Percentiles rank a stretch among this genome's conserved stretches.
Conservation (phyloP, 2,888 invertebrate species). For the Sarcophaga subvicina region DNA sequence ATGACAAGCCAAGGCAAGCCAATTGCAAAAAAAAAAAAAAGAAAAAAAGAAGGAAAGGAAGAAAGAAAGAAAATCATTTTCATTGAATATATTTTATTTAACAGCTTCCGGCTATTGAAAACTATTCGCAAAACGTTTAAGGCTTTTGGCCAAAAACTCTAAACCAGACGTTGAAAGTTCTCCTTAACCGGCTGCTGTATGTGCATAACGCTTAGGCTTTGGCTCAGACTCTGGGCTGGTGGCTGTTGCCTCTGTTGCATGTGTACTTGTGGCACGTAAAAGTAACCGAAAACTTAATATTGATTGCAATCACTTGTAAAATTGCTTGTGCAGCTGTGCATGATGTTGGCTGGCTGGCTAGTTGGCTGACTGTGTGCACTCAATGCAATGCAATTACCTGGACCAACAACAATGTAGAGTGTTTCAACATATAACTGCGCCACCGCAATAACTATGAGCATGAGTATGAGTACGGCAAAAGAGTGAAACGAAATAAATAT, state of each 20-base stretch:
- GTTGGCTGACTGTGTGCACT: background rate
- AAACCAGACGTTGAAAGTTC: slow-evolving; percentile 57
- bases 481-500: slow-evolving; percentile 21
- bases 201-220: no score
- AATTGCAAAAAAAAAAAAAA: background rate
- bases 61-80: background rate
- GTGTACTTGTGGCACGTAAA: slow-evolving; percentile 45
- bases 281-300: slow-evolving; percentile 68
- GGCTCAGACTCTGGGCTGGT: no score
- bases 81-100: slow-evolving; percentile 64
- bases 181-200: slow-evolving; percentile 20
- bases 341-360: slow-evolving; percentile 36
- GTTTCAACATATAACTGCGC: no score
- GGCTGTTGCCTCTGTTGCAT: background rate
- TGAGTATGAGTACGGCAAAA: background rate
- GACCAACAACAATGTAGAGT: slow-evolving; percentile 20
- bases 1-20: slow-evolving; percentile 38
- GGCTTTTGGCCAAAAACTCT: slow-evolving; percentile 47
- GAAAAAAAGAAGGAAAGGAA: no score
- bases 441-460: background rate
- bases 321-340: slow-evolving; percentile 68
- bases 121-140: slow-evolving; percentile 55
- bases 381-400: slow-evolving; percentile 56
- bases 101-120: slow-evolving; percentile 69
- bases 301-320: slow-evolving; percentile 69